A percentile compares a stretch with the other conserved stretches of the same genome.
Evolutionary conservation across 2,888 invertebrate genomes (phyloP).

Genomic region (Cryptophagus acutangulus): DNA sequence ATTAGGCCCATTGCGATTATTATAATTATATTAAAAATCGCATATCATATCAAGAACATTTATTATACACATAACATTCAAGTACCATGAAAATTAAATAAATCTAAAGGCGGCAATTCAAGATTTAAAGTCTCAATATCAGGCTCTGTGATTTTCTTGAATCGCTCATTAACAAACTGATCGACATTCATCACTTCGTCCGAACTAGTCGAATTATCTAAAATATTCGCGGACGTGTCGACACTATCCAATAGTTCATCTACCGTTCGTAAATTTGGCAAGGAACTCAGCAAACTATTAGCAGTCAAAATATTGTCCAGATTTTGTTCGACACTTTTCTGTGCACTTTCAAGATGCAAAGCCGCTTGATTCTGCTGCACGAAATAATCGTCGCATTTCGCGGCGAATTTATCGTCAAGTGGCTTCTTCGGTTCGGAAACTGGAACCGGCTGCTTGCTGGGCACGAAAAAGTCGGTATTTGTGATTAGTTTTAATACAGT

Average conservation of each 20-base stretch:
- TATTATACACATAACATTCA: no score
- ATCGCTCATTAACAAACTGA: conserved; percentile 47
- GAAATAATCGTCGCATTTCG: no score
- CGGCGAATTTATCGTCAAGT: no score
- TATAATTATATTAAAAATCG: no score
- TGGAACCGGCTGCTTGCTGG: no score
- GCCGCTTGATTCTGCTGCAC: no score
- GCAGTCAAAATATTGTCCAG: conserved; percentile 31
- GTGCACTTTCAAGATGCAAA: background rate
- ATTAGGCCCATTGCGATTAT: no score
- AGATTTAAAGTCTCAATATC: conserved; percentile 40
- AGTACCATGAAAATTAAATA: conserved; percentile 42
- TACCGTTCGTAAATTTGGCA: conserved; percentile 33
- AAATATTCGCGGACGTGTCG: conserved; percentile 34
- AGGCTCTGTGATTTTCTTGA: conserved; percentile 44
- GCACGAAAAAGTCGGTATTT: conserved; percentile 35
- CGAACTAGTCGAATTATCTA: conserved; percentile 43
- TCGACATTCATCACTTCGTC: conserved; percentile 48
- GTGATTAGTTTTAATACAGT: conserved; percentile 35
- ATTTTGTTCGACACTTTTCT: background rate
- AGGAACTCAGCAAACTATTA: conserved; percentile 31
- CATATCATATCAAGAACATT: no score
- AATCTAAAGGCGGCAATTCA: conserved; percentile 42
- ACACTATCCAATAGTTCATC: conserved; percentile 41
- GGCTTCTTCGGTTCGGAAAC: no score